A percentile compares a stretch with the other conserved stretches of the same genome.
Conservation (phyloP, 1,140 invertebrate species). For the Centruroides sculpturatus region DNA sequence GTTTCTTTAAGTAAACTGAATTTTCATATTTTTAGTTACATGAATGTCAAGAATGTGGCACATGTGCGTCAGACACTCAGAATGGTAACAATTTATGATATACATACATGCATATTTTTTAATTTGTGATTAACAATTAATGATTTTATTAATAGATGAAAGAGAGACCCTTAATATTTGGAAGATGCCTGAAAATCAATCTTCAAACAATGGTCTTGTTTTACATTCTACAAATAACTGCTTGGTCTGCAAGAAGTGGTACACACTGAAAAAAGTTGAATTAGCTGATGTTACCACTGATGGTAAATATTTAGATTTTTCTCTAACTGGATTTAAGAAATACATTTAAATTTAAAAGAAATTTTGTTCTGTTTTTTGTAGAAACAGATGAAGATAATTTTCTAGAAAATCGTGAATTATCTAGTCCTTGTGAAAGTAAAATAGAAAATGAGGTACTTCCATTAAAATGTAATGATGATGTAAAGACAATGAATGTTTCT, state of each 20-base stretch:
- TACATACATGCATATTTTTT: too few relatives aligned
- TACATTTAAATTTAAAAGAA: background rate
- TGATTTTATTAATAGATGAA: too few relatives aligned
- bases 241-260: slow-evolving; percentile 3
- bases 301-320: background rate
- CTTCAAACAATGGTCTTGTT: slow-evolving; percentile 2
- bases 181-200: background rate
- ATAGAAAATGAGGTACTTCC: background rate
- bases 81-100: too few relatives aligned
- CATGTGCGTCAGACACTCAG: too few relatives aligned
- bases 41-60: too few relatives aligned
- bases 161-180: background rate
- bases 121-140: too few relatives aligned
- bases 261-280: background rate
- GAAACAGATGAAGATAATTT: background rate
- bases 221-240: slow-evolving; percentile 3
- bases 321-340: too few relatives aligned
- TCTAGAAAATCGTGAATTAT: background rate
- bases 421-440: background rate
- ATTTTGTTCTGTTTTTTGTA: background rate
- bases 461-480: too few relatives aligned
- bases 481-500: too few relatives aligned
- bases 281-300: too few relatives aligned
- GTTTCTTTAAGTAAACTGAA: too few relatives aligned
- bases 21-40: too few relatives aligned